Conservation (phyloP, 2,113 vertebrate species). For the Anolis carolinensis region DNA sequence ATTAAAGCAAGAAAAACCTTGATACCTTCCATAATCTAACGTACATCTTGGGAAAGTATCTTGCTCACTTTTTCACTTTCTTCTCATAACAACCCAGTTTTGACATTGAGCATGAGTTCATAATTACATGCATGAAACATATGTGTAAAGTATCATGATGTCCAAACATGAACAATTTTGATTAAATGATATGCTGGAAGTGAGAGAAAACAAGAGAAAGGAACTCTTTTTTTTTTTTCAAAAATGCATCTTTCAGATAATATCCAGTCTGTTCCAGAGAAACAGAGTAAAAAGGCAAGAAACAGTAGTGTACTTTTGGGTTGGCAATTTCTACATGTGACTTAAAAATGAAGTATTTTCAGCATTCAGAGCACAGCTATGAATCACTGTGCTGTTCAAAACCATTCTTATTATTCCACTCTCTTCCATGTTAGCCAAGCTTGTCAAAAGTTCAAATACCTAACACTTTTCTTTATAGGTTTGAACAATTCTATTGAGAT, state of each 20-base stretch:
- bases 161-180: not conserved
- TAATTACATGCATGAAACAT: not conserved
- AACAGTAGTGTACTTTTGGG: not conserved
- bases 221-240: not conserved
- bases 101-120: not conserved
- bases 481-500: not conserved
- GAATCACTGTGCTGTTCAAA: not conserved
- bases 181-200: not conserved
- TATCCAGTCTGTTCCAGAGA: not conserved
- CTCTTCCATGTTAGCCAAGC: not conserved
- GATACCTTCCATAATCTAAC: no score
- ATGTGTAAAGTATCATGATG: not conserved
- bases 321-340: not conserved
- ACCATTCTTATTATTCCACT: not conserved
- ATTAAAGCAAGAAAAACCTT: no score
- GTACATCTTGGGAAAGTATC: no score
- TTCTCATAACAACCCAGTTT: no score
- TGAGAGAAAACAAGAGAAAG: no score
- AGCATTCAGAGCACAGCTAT: not conserved
- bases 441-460: not conserved
- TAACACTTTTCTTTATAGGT: not conserved
- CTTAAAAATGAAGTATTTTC: not conserved
- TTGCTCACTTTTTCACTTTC: no score
- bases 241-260: no score
- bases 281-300: not conserved